Evolutionary conservation across 2,888 invertebrate genomes (phyloP), one percentile per base, ranked within the genome.

Genomic region (Rhimphoctona megacephalus): DNA sequence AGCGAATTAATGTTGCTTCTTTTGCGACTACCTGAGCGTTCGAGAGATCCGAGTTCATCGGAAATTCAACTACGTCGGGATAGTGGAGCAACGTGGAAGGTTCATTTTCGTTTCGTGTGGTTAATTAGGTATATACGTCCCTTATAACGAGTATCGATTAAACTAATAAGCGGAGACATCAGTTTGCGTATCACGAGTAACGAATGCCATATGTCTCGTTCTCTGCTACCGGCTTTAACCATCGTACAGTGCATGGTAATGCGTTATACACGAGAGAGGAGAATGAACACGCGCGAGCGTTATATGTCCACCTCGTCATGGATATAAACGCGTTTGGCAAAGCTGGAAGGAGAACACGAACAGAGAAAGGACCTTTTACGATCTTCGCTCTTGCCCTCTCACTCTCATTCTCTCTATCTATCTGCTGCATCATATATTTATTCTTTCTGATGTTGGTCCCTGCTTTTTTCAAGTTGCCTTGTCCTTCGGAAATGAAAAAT

Each of bases 141-240:
- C 89, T 91, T 88, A 90, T 93, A 93, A 93, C 90, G 92, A 91
- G 90, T 88, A 89, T 90, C 92, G 91, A 93, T 93, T 93, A 92
- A 93, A 93, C 91, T 92, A 93, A 93, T 93, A 93, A 93, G 91
- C 91, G 79, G 64, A 88, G 89, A 89, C 90, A 92, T 93, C 90
- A 86, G 92, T 92, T 91, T 90, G 90, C 90, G 90, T 91, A 92
- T 92, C 89, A 89, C 86, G 85, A 90, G 90, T 93, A 93, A 93
- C 91, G 92, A 91, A 90, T 88, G 87, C 85, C 91, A 93, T 93
- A 89, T 88, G 90, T 93, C 91, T 92, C 90, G 76, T 66, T 83
- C 78, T 84, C 84, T 80, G 92, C 92, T 92, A 92, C 92, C 88
- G 90, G 90, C 90, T 91, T 91, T 89, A 90, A 89, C 79, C 70